Conservation (phyloP, 2,888 invertebrate species). For the Philopedon plagiatum region DNA sequence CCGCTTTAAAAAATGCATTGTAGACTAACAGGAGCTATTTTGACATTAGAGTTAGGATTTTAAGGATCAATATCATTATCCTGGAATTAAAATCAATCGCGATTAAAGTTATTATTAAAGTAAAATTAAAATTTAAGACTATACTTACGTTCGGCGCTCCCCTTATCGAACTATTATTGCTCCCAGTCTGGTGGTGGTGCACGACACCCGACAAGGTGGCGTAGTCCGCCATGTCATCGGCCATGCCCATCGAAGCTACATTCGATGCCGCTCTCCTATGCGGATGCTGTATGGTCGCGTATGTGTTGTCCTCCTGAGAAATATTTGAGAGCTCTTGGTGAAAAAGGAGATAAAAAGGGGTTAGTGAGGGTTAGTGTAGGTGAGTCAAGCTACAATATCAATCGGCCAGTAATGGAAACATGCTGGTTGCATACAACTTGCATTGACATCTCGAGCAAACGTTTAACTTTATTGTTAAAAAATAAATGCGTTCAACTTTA, state of each 20-base stretch:
- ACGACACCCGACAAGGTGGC: conserved; percentile 72
- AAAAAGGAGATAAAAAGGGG: conserved; percentile 39
- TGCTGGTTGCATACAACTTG: not conserved
- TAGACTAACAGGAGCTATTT: too few species aligned
- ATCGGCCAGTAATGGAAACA: not conserved
- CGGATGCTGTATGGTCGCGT: conserved; percentile 84
- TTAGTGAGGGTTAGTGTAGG: conserved; percentile 28
- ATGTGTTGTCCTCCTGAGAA: conserved; percentile 80
- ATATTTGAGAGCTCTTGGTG: conserved; percentile 51
- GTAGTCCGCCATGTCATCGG: conserved; percentile 75
- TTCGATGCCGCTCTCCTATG: conserved; percentile 65
- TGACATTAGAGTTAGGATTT: too few species aligned
- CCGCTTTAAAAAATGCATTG: too few species aligned
- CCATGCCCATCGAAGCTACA: conserved; percentile 67
- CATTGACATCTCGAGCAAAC: too few species aligned
- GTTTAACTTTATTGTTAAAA: too few species aligned
- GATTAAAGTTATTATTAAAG: not conserved
- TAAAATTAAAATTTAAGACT: not conserved
- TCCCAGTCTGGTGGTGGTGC: conserved; percentile 63
- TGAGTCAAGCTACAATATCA: conserved; percentile 6
- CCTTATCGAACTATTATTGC: conserved; percentile 71
- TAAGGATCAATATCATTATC: too few species aligned
- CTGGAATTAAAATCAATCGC: too few species aligned
- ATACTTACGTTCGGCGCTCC: conserved; percentile 71
- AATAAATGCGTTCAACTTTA: too few species aligned